Evolutionary conservation across 2,888 invertebrate species (phyloP), one percentile per base, ranked within the genome.

Genomic region (Nesidiocoris tenuis): DNA sequence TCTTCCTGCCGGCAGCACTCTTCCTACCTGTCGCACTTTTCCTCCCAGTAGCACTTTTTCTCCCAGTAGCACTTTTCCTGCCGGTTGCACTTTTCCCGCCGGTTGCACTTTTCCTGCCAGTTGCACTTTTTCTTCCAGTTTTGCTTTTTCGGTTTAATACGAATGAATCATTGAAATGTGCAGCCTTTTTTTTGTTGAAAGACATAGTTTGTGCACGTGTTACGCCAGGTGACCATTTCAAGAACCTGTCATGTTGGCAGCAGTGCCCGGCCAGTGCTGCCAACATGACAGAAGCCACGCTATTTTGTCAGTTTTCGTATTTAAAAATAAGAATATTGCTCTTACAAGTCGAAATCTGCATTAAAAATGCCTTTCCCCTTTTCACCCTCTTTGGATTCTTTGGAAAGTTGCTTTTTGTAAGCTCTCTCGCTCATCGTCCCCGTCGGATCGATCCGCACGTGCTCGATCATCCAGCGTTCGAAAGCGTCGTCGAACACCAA

Each of bases 341-440:
- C n/a, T n/a, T n/a, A n/a, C n/a, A n/a, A n/a, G n/a, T n/a, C n/a
- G n/a, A n/a, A n/a, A n/a, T n/a, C n/a, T n/a, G n/a, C n/a, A n/a
- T n/a, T n/a, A n/a, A n/a, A n/a, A 54, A n/a, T n/a, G n/a, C n/a
- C n/a, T n/a, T n/a, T n/a, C n/a, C n/a, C n/a, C n/a, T n/a, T n/a
- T 16, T 17, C 55, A 61, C 71, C 54, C 61, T 61, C 61, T 24
- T 54, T 59, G 1, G 39, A 61, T 5, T 61, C 71, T 39, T 54
- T 61, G 16, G 65, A n/a, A 1, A 21, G 17, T 23, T 74, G 64
- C 18, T 74, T 74, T 25, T 74, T 74, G 18, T 24, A 74, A 0
- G 74, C 74, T 21, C 56, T 66, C 23, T 74, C 74, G 25, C 65
- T 65, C 74, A 65, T 74, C 18, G 74, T 74, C 5, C 74, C 65